phyloP scores from a whole-genome alignment of 1,140 invertebrate species.

The Lepidurus couesii region DNA sequence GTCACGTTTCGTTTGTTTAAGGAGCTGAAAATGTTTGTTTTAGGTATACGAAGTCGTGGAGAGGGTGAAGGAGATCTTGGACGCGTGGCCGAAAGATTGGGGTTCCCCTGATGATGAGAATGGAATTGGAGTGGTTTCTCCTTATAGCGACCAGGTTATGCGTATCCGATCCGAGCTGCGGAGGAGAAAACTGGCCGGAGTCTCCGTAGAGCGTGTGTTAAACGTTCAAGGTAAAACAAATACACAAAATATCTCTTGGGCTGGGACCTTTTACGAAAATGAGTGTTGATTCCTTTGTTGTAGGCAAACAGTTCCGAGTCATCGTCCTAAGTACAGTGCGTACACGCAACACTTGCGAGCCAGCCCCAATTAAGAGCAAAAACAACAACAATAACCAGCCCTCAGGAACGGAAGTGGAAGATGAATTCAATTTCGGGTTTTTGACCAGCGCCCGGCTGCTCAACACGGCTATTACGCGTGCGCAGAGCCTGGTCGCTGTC shows the following conservation, averaged over 20 bases:
- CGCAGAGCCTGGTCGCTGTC: slow-evolving; percentile 78
- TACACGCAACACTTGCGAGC: slow-evolving; percentile 62
- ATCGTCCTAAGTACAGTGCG: slow-evolving; percentile 79
- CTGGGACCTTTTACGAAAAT: slow-evolving; percentile 26
- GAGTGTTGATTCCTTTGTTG: slow-evolving; percentile 31
- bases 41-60: slow-evolving; percentile 68
- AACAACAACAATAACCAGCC: slow-evolving; percentile 24
- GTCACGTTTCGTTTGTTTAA: neutral
- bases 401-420: neutral
- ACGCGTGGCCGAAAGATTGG: slow-evolving; percentile 66
- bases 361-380: neutral
- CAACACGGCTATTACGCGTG: slow-evolving; percentile 80
- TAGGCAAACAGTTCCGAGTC: slow-evolving; percentile 76
- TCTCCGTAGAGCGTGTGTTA: slow-evolving; percentile 76
- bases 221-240: slow-evolving; percentile 69
- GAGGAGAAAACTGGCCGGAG: slow-evolving; percentile 63
- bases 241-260: neutral
- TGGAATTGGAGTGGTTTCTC: slow-evolving; percentile 75
- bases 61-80: slow-evolving; percentile 59
- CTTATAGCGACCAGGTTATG: slow-evolving; percentile 77
- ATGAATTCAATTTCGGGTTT: slow-evolving; percentile 71
- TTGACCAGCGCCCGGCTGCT: slow-evolving; percentile 76
- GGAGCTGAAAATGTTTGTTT: slow-evolving; percentile 7
- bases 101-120: slow-evolving; percentile 61
- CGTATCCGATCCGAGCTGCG: slow-evolving; percentile 71